Conservation (phyloP, 2,797 vertebrate genomes). For the Astyanax mexicanus region DNA sequence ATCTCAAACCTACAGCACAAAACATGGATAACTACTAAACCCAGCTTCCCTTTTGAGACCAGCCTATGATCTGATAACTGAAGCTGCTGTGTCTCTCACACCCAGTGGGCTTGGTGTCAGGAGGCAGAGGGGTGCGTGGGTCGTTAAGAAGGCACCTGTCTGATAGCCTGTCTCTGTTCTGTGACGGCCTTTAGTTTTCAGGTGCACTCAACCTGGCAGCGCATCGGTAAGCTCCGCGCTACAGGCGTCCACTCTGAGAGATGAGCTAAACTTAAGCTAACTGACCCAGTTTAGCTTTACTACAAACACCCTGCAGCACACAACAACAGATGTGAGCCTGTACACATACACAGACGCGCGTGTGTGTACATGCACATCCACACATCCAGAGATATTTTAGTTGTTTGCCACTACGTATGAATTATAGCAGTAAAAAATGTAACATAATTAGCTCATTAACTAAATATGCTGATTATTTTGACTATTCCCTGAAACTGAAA, state of each 20-base stretch:
- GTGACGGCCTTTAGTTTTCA: background rate
- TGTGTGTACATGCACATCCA: too few relatives aligned
- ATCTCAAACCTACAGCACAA: background rate
- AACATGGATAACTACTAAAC: background rate
- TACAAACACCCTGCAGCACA: constrained; percentile 2
- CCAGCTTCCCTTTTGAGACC: background rate
- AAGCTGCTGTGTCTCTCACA: background rate
- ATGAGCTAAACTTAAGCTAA: constrained; percentile 3
- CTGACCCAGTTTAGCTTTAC: constrained; percentile 16
- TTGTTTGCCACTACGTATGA: too few relatives aligned
- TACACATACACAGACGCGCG: background rate
- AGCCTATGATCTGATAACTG: background rate
- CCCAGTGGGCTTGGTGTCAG: background rate
- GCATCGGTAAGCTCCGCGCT: background rate
- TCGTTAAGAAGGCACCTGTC: background rate
- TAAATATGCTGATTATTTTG: too few relatives aligned
- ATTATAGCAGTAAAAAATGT: too few relatives aligned
- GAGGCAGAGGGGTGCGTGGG: background rate
- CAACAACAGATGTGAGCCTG: background rate
- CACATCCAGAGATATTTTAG: too few relatives aligned
- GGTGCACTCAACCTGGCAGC: constrained; percentile 1
- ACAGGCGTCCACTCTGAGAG: background rate
- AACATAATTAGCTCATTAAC: too few relatives aligned
- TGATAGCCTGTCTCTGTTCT: background rate
- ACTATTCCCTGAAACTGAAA: too few relatives aligned